Conservation (phyloP, 2,888 invertebrate genomes). For the Trichogramma dendrolimi region DNA sequence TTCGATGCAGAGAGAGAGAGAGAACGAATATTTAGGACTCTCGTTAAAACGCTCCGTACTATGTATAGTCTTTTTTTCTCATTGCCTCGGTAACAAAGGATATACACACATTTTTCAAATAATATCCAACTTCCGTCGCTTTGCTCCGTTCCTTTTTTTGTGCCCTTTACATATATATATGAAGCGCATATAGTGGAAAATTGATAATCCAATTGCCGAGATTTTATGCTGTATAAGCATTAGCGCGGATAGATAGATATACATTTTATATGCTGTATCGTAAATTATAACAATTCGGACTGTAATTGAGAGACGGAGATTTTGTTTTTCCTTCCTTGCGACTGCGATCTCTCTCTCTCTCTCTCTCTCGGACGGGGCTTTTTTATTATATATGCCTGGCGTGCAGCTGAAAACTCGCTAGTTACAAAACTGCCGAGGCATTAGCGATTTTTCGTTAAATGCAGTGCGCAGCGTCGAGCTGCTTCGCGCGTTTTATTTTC, state of each 20-base stretch:
- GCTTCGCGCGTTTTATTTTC: too few relatives aligned
- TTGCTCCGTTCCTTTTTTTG: not conserved
- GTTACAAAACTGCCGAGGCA: too few relatives aligned
- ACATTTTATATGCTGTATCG: not conserved
- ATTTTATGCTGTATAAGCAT: not conserved
- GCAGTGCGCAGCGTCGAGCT: too few relatives aligned
- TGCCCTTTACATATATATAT: not conserved
- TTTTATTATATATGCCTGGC: constrained; percentile 5
- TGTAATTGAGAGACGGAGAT: not conserved
- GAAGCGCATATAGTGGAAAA: too few relatives aligned
- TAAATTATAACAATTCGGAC: not conserved
- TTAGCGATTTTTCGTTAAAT: too few relatives aligned
- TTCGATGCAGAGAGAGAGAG: constrained; percentile 16
- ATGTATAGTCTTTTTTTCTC: too few relatives aligned
- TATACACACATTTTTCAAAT: constrained; percentile 26
- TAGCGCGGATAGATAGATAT: not conserved
- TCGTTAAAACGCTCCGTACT: constrained; percentile 24
- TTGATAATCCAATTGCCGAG: not conserved
- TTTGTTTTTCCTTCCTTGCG: too few relatives aligned
- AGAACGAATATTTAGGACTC: constrained; percentile 30
- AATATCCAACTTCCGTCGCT: constrained; percentile 3
- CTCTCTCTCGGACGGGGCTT: not conserved
- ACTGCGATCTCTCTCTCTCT: constrained; percentile 1
- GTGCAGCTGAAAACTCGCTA: too few relatives aligned
- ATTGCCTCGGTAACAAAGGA: constrained; percentile 26